These are phyloP conservation scores for Platyscapa corneri DNA, from an alignment of 1,140 invertebrate genomes.

Conservation along the genomic window DNA sequence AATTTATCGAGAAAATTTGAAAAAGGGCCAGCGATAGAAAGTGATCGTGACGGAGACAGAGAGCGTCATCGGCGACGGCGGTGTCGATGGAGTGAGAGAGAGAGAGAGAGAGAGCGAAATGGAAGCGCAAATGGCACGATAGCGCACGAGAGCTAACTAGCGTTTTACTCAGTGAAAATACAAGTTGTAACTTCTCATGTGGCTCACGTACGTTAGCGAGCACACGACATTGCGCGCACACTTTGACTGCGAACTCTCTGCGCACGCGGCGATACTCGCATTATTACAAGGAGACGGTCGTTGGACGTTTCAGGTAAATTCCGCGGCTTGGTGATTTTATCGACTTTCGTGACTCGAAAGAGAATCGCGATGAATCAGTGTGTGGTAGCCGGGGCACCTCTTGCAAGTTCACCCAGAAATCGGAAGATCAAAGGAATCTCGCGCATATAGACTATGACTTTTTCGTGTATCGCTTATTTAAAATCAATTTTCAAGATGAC, in stretches of 20 bases:
- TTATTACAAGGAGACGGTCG: conserved; percentile 38
- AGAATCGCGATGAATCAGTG: conserved; percentile 45
- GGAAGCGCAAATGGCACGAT: not conserved
- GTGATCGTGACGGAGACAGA: not conserved
- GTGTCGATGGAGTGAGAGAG: not conserved
- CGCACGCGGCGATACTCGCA: conserved; percentile 34
- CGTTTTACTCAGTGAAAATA: conserved; percentile 7
- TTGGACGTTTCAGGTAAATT: conserved; percentile 30
- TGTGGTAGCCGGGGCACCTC: not conserved
- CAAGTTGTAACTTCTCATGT: conserved; percentile 34
- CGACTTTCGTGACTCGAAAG: conserved; percentile 49
- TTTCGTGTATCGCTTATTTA: conserved; percentile 48
- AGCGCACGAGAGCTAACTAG: not conserved
- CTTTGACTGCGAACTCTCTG: conserved; percentile 17
- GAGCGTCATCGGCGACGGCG: not conserved
- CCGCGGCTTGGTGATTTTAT: conserved; percentile 47
- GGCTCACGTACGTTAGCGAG: conserved; percentile 38
- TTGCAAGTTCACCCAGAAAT: conserved; percentile 30
- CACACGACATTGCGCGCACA: conserved; percentile 27
- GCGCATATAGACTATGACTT: conserved; percentile 1
- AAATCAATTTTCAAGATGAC: conserved; percentile 45
- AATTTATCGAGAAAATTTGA: not conserved
- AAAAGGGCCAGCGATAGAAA: not conserved
- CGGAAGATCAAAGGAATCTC: conserved; percentile 41
- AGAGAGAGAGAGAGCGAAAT: not conserved